Evolutionary conservation across 1,140 invertebrate genomes (phyloP), one percentile per base, ranked within the genome.

Genomic region (Drosophila ficusphila): DNA sequence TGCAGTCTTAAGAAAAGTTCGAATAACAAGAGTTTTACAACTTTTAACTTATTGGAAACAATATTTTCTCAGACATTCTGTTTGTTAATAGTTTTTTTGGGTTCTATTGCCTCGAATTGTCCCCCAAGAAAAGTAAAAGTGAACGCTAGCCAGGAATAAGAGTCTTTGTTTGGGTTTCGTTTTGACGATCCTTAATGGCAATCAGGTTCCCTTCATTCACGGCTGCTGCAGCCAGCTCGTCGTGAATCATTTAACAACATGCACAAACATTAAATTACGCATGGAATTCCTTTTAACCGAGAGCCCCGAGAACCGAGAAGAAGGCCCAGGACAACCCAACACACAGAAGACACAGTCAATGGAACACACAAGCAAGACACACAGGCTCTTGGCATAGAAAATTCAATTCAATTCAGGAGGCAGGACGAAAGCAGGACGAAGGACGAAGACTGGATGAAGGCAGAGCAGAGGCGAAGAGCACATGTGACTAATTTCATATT

Each of bases 401-500:
- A 83, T 78, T 79, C 70, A 83, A 83, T 81, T 81, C 67, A 76
- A 81, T 74, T 68, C 73, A 82, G 48, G 33, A 41, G 67, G 5
- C 12, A 18, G 41, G 12, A 46, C n/a, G 36, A 18, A 1, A 6
- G 5, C 41, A 44, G 39, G 39, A 42, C 39, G 18, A 42, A n/a
- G 21, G 18, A 52, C 27, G 18, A n/a, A 38, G 12, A 34, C 27
- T 56, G 44, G 23, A 44, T 33, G 38, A 51, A 36, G 62, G 25
- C 56, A 36, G 39, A 41, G 19, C 34, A 54, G 31, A 47, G 27
- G 27, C 49, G 53, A 47, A 53, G 72, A 74, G 75, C 79, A 78
- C 76, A 78, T 85, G 79, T 76, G 79, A 85, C 79, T 83, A 83
- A 83, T 83, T 83, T 83, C 75, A 83, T 83, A 83, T 83, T 83